These are phyloP conservation scores for Nycticebus coucang DNA, from an alignment of 2,113 vertebrate genomes.

Conservation along the genomic window DNA sequence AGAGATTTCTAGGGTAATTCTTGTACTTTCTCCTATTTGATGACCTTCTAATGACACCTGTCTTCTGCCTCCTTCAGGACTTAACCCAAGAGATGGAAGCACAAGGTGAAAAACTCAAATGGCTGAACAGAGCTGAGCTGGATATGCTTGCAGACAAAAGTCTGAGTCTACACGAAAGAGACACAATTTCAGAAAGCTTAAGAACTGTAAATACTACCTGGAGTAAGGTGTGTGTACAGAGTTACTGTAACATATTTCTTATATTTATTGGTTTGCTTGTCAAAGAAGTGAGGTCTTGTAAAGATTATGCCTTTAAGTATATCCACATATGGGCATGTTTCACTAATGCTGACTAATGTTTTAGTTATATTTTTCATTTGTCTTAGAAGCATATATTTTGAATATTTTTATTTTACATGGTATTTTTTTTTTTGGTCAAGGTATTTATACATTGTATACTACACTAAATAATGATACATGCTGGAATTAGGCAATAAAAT, in stretches of 20 bases:
- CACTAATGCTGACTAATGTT: not conserved
- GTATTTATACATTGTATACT: not conserved
- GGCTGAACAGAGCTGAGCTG: constrained; percentile 91
- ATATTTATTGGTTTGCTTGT: not conserved
- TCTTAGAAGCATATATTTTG: not conserved
- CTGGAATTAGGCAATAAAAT: constrained; percentile 14
- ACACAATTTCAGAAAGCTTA: constrained; percentile 87
- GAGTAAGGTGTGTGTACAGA: constrained; percentile 88
- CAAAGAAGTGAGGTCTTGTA: not conserved
- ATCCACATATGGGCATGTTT: not conserved
- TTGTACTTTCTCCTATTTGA: not conserved
- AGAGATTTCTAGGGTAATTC: not conserved
- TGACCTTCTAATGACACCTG: constrained; percentile 8
- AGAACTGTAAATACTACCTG: constrained; percentile 90
- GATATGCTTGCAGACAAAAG: constrained; percentile 89
- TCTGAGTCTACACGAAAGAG: constrained; percentile 87
- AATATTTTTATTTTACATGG: not conserved
- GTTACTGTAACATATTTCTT: not conserved
- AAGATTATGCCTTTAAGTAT: not conserved
- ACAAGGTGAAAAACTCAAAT: constrained; percentile 89
- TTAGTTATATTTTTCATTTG: not conserved
- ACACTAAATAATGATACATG: not conserved
- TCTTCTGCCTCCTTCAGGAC: constrained; percentile 82
- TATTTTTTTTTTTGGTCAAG: not conserved
- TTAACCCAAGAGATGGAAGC: constrained; percentile 89